Evolutionary conservation across 2,888 invertebrate genomes (phyloP).

Genomic region (Chrysomela aeneicollis): DNA sequence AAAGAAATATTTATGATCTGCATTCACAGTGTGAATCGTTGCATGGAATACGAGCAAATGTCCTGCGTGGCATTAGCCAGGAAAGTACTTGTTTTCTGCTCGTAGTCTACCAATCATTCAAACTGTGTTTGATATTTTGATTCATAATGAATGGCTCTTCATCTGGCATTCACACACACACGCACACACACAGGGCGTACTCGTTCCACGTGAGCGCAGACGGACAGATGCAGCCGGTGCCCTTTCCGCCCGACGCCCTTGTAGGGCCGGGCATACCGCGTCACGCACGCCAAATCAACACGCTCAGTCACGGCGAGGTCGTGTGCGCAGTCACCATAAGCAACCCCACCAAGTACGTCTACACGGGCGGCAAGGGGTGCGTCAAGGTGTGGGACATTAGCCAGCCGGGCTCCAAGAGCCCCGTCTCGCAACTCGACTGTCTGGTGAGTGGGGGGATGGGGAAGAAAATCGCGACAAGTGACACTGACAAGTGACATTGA

Average conservation of each 20-base stretch:
- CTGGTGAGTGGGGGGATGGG: conserved; percentile 63
- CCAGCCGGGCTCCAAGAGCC: conserved; percentile 78
- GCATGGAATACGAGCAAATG: too few relatives aligned
- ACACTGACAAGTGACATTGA: background rate
- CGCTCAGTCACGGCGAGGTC: conserved; percentile 93
- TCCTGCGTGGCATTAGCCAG: too few relatives aligned
- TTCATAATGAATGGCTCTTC: too few relatives aligned
- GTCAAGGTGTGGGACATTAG: conserved; percentile 88
- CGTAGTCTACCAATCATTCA: too few relatives aligned
- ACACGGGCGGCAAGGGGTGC: conserved; percentile 96
- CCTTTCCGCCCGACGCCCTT: conserved; percentile 93
- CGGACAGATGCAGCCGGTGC: conserved; percentile 88
- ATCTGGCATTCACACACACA: background rate
- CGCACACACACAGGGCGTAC: conserved; percentile 74
- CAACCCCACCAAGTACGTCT: conserved; percentile 87
- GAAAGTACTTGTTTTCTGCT: too few relatives aligned
- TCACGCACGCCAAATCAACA: conserved; percentile 88
- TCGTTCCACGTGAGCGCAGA: conserved; percentile 93
- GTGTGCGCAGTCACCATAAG: conserved; percentile 97
- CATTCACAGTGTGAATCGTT: too few relatives aligned
- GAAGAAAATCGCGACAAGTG: background rate
- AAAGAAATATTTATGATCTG: too few relatives aligned
- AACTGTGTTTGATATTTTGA: too few relatives aligned
- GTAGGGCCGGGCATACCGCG: conserved; percentile 93
- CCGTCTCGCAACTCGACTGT: conserved; percentile 87